Evolutionary conservation across 2,113 vertebrate species (phyloP), one percentile per base, ranked within the genome.

Genomic region (Toxotes jaculatrix): DNA sequence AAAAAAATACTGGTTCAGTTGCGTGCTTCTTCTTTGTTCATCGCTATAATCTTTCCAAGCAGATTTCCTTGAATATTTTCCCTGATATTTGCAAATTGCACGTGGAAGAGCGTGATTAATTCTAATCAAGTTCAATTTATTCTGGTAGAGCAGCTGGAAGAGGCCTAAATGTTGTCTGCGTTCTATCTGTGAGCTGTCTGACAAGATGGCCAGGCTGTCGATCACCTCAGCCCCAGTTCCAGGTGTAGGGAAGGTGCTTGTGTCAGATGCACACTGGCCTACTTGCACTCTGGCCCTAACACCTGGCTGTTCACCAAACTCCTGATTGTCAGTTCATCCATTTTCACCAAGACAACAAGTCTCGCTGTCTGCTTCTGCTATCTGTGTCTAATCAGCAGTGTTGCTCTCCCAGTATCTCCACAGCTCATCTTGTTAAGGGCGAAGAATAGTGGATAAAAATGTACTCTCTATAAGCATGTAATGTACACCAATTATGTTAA

Each of bases 401-500:
- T 66, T 55, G 81, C 88, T 84, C 84, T 88, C 69, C 34, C 76
- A 83, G 87, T 87, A 87, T 89, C 84, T 86, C 82, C 74, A 65
- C 72, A 79, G 89, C 89, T 90, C 88, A 85, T 91, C 91, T 89
- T 91, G 90, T 93, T 91, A 87, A 89, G 82, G 79, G 73, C 68
- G 82, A 91, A 87, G 87, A 93, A 92, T 89, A 83, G 88, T 84
- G 89, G 89, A 77, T 92, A 88, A 85, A 92, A 93, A 91, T 87
- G 88, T 91, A 87, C 91, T 93, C 92, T 89, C 92, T 91, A 93
- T 94, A 94, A 93, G 91, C 89, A 85, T 93, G 93, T 92, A 93
- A 94, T 93, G 89, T 95, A 94, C 92, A 95, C 92, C 90, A 94
- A 95, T 95, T 95, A 95, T 95, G 94, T 77, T 94, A 94, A 96